Percentiles rank a stretch among this genome's conserved stretches.
phyloP scores from a whole-genome alignment of 2,888 invertebrate species.

The Asteroscopus sphinx region DNA sequence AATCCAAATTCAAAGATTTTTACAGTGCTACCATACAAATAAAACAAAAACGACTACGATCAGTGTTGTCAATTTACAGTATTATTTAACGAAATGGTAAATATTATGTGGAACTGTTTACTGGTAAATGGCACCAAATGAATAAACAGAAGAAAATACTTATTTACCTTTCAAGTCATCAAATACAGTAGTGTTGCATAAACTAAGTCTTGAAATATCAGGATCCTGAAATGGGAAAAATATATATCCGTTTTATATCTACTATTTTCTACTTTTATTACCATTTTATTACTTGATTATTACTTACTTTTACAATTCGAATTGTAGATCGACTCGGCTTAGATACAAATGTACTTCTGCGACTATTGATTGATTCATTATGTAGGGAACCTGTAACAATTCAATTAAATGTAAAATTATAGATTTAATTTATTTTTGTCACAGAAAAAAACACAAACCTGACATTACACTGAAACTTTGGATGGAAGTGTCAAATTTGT shows the following conservation, averaged over 20 bases:
- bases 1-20: constrained; percentile 17
- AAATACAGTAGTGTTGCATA: constrained; percentile 72
- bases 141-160: background rate
- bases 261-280: constrained; percentile 4
- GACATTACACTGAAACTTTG: constrained; percentile 89
- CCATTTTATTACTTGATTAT: constrained; percentile 2
- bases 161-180: constrained; percentile 79
- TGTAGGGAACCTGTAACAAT: constrained; percentile 80
- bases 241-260: constrained; percentile 1
- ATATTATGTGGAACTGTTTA: no score
- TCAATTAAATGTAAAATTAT: constrained; percentile 19
- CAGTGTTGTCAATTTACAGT: constrained; percentile 15
- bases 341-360: constrained; percentile 82
- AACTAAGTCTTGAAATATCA: constrained; percentile 73
- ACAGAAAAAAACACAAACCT: constrained; percentile 74
- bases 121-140: no score
- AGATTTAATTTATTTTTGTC: constrained; percentile 32
- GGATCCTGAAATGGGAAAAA: constrained; percentile 73
- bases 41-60: constrained; percentile 25
- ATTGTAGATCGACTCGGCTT: constrained; percentile 83
- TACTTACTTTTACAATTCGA: constrained; percentile 81
- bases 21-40: constrained; percentile 52
- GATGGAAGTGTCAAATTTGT: constrained; percentile 78
- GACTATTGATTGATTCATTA: constrained; percentile 85
- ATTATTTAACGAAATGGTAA: no score